phyloP scores from a whole-genome alignment of 2,888 invertebrate genomes.

The Caenorhabditis macrosperma region DNA sequence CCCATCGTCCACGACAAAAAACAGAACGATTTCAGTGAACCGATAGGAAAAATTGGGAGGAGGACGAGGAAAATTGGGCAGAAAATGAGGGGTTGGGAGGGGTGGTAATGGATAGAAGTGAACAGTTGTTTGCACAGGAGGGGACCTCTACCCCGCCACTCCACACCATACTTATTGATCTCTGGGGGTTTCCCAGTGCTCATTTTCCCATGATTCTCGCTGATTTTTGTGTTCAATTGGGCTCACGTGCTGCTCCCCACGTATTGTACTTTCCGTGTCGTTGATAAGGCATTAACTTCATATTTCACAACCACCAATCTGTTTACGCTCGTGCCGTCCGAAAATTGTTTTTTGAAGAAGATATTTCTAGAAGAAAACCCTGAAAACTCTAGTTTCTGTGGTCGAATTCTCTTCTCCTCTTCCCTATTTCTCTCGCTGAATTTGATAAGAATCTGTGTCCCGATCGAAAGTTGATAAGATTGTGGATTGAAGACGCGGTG shows the following conservation, averaged over 20 bases:
- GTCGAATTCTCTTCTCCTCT: not conserved
- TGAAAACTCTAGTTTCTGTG: not conserved
- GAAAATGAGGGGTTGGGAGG: not conserved
- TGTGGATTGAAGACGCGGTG: no score
- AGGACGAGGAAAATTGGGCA: not conserved
- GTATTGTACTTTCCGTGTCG: no score
- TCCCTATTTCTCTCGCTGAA: slow-evolving; percentile 29
- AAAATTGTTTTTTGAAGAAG: no score
- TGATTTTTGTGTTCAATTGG: no score
- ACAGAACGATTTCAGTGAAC: slow-evolving; percentile 6
- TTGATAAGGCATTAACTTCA: no score
- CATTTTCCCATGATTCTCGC: not conserved
- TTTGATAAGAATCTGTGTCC: slow-evolving; percentile 21
- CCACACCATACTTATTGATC: slow-evolving; percentile 8
- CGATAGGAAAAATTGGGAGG: slow-evolving; percentile 22
- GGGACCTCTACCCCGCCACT: not conserved
- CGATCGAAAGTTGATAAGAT: no score
- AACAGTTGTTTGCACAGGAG: slow-evolving; percentile 47
- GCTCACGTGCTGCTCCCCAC: no score
- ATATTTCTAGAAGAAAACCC: no score
- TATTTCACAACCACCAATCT: no score
- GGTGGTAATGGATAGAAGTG: slow-evolving; percentile 8
- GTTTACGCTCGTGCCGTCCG: no score
- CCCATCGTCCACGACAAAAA: slow-evolving; percentile 10
- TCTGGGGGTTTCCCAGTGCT: not conserved